Conservation (phyloP, 2,113 vertebrate species). For the Mormoops blainvillei region DNA sequence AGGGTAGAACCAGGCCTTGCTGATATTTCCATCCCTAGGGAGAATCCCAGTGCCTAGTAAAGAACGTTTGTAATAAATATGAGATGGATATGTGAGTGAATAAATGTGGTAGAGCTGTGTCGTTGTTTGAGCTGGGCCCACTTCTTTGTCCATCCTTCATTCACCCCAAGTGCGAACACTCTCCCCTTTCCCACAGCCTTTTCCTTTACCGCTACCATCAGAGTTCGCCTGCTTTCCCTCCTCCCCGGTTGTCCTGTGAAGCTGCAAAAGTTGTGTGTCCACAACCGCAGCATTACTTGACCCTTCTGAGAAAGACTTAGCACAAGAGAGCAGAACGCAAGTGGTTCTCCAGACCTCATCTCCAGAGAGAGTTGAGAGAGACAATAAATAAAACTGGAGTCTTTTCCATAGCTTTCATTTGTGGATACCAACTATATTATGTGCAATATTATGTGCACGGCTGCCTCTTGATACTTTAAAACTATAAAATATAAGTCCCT, state of each 20-base stretch:
- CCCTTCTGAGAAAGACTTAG: not conserved
- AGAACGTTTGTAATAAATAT: not conserved
- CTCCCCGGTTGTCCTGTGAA: too few species aligned
- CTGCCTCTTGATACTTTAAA: conserved; percentile 36
- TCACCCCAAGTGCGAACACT: not conserved
- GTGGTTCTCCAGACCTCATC: not conserved
- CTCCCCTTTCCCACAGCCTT: not conserved
- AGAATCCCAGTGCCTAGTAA: not conserved
- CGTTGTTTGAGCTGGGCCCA: not conserved
- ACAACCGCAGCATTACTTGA: not conserved
- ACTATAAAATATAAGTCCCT: conserved; percentile 12
- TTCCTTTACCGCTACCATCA: not conserved
- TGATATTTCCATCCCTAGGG: not conserved
- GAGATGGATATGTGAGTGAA: not conserved
- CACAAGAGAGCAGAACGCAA: not conserved
- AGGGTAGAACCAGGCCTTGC: not conserved
- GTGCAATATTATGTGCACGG: not conserved
- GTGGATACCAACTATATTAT: not conserved
- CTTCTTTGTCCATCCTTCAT: not conserved
- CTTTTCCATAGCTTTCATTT: not conserved
- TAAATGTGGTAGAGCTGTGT: accelerated
- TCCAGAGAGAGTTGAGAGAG: not conserved
- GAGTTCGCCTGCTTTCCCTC: not conserved
- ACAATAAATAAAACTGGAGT: not conserved
- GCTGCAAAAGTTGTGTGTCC: not conserved